These are phyloP conservation scores for Leucoma salicis DNA, from an alignment of 2,888 invertebrate species.

Conservation along the genomic window DNA sequence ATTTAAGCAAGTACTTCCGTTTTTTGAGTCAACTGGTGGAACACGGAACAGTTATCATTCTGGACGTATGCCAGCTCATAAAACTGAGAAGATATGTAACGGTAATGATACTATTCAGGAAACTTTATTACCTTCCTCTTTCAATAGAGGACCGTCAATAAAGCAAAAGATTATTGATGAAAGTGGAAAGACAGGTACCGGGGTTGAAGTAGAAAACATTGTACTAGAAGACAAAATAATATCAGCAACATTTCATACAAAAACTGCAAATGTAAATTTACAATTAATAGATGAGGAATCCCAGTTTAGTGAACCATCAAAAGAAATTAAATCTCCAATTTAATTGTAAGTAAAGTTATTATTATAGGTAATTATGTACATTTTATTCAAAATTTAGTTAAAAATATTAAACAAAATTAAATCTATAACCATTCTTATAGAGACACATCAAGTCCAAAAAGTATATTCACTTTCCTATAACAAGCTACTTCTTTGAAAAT, in stretches of 20 bases:
- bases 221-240: slow-evolving; percentile 71
- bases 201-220: slow-evolving; percentile 82
- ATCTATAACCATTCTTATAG: no score
- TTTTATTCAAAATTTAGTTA: no score
- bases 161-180: slow-evolving; percentile 62
- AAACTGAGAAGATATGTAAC: slow-evolving; percentile 87
- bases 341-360: slow-evolving; percentile 55
- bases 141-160: slow-evolving; percentile 78
- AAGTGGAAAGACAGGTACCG: slow-evolving; percentile 71
- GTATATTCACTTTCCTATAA: no score
- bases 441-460: no score
- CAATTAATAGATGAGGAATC: slow-evolving; percentile 72
- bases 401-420: no score
- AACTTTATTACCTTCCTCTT: slow-evolving; percentile 81
- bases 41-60: slow-evolving; percentile 77
- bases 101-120: slow-evolving; percentile 89
- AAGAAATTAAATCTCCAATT: slow-evolving; percentile 48
- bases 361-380: no score
- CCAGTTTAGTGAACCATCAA: slow-evolving; percentile 54
- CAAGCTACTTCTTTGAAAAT: no score
- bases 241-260: slow-evolving; percentile 60
- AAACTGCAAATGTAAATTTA: slow-evolving; percentile 64
- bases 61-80: slow-evolving; percentile 66
- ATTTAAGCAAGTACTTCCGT: slow-evolving; percentile 90
- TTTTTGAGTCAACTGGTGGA: slow-evolving; percentile 78